Conservation (phyloP, 1,140 invertebrate genomes). For the Bombus superbus region DNA sequence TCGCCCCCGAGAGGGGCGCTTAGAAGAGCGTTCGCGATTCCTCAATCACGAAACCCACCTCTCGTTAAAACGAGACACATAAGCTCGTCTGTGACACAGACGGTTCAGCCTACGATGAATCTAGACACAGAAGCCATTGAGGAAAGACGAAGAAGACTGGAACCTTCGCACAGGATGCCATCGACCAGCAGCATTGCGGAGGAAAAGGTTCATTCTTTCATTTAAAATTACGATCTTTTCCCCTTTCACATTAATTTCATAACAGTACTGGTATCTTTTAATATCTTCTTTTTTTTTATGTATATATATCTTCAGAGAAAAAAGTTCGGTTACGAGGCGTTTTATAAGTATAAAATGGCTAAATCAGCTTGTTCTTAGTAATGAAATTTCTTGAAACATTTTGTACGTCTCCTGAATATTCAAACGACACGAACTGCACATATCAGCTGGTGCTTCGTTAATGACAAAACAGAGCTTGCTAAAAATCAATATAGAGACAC, state of each 20-base stretch:
- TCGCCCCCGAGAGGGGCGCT: slow-evolving; percentile 88
- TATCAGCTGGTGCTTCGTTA: background rate
- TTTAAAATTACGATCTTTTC: background rate
- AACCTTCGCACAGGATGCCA: slow-evolving; percentile 76
- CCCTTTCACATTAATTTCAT: background rate
- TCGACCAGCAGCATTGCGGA: slow-evolving; percentile 78
- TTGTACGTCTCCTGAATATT: slow-evolving; percentile 4
- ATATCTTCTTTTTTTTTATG: background rate
- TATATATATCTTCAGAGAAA: background rate
- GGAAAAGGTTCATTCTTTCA: slow-evolving; percentile 71
- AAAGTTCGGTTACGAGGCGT: too few relatives aligned
- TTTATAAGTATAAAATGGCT: background rate
- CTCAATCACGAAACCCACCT: slow-evolving; percentile 89
- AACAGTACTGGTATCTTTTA: background rate
- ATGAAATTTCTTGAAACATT: too few relatives aligned
- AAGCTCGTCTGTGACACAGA: slow-evolving; percentile 75
- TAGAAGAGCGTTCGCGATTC: slow-evolving; percentile 87
- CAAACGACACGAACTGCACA: background rate
- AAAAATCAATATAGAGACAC: slow-evolving; percentile 6
- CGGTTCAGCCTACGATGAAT: slow-evolving; percentile 75
- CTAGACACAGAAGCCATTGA: slow-evolving; percentile 78
- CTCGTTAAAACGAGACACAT: slow-evolving; percentile 87
- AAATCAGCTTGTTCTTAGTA: background rate
- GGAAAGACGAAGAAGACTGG: slow-evolving; percentile 77
- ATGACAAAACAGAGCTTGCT: background rate